These are phyloP conservation scores for Xanthorhoe spadicearia DNA, from an alignment of 2,888 invertebrate species.

Conservation along the genomic window DNA sequence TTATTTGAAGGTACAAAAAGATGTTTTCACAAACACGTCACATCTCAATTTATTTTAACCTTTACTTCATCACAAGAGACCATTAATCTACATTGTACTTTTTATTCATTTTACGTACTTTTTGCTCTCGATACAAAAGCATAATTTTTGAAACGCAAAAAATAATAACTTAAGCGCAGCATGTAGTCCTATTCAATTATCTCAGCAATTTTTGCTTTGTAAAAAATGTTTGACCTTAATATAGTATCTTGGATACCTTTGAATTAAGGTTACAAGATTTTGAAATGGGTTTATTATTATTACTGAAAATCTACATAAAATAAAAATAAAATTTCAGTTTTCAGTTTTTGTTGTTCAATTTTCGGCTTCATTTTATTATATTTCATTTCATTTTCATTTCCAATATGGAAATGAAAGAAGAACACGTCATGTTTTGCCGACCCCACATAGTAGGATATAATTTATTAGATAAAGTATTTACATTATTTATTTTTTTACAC, in stretches of 20 bases:
- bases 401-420: no score
- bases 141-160: slow-evolving; percentile 33
- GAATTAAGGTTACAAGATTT: not conserved
- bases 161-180: slow-evolving; percentile 39
- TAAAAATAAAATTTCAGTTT: no score
- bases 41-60: slow-evolving; percentile 27
- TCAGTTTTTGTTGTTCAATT: no score
- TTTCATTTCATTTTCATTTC: no score
- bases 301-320: no score
- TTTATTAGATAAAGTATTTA: no score
- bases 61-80: slow-evolving; percentile 26
- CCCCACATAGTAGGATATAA: no score
- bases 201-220: slow-evolving; percentile 28
- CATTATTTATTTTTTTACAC: no score
- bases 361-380: no score
- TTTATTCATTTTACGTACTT: slow-evolving; percentile 22
- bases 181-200: slow-evolving; percentile 41
- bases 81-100: slow-evolving; percentile 34
- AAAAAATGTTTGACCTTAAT: slow-evolving; percentile 43
- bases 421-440: no score
- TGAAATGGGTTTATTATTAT: no score
- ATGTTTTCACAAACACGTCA: slow-evolving; percentile 1
- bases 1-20: not conserved
- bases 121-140: slow-evolving; percentile 33
- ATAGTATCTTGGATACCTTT: slow-evolving; percentile 22